Base-by-base conservation (phyloP, 1,140 invertebrate species). In the Drosophila kikkawai region DNA sequence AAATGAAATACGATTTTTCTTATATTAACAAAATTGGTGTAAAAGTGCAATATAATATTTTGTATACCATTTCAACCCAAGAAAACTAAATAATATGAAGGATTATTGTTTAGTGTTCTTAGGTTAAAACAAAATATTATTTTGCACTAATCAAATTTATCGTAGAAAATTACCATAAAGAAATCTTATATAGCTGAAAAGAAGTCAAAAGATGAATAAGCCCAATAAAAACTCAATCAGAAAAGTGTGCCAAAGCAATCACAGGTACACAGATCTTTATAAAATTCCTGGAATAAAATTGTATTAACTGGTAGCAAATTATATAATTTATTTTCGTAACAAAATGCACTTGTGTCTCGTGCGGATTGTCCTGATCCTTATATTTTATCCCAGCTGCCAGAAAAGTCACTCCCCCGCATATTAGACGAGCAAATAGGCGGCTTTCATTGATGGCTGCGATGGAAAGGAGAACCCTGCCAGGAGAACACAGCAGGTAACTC, bases 391-490 rank as follows among this genome's bases (percentile, higher is more conserved):
- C 75, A 79, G 44, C 75, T 79, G 75, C 58, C 41, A 22, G 22
- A 29, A 13, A 11, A n/a, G 37, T 7, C 48, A 53, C 76, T 37
- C 75, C 66, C 51, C 50, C 76, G 26, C 9, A 59, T 50, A 44
- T 77, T 78, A 61, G 57, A 39, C 15, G 44, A 76, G 39, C 66
- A 79, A 79, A 79, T 15, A 79, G 58, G 51, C 76, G 75, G 66
- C 41, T 53, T 26, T 71, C 75, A 71, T 79, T 79, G 75, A 79
- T 50, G 63, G 13, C 42, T 44, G 8, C 44, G 37, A 39, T 36
- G 32, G 39, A 22, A 37, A 70, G 42, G 11, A 17, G 13, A 47
- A 19, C 19, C 32, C 58, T 5, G 37, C 44, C 42, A 22, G 41
- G 48, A 22, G 11, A 37, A 0, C 42, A 6, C 36, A 76, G 63